These are phyloP conservation scores for Pimephales promelas DNA, from an alignment of 2,113 vertebrate genomes.

Conservation along the genomic window DNA sequence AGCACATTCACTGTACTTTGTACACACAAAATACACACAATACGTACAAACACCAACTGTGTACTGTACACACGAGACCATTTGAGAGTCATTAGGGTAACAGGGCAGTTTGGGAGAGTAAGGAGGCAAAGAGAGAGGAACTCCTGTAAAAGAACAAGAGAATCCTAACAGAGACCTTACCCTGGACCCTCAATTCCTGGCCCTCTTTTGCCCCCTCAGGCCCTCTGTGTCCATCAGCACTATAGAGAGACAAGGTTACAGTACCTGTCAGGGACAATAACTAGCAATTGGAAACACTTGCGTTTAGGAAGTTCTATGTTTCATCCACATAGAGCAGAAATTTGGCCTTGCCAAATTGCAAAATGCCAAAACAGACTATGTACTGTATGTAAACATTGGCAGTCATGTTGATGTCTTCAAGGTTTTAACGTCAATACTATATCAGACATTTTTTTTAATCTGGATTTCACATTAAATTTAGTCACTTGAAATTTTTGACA, in stretches of 20 bases:
- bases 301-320: conserved; percentile 4
- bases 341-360: not conserved
- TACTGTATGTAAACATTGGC: not conserved
- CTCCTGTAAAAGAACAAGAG: conserved; percentile 77
- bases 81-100: conserved; percentile 65
- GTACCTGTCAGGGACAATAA: conserved; percentile 95
- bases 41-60: conserved; percentile 67
- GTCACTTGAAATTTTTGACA: not conserved
- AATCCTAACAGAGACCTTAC: conserved; percentile 93
- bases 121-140: conserved; percentile 66
- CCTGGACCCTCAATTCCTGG: conserved; percentile 87
- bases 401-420: not conserved
- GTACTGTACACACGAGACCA: conserved; percentile 52
- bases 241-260: conserved; percentile 96
- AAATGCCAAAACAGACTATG: not conserved
- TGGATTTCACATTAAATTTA: not conserved
- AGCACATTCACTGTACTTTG: conserved; percentile 66
- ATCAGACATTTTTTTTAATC: not conserved
- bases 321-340: conserved; percentile 31
- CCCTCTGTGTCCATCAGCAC: conserved; percentile 74
- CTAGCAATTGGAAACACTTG: conserved; percentile 7
- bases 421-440: not conserved
- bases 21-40: conserved; percentile 58
- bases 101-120: conserved; percentile 74
- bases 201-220: conserved; percentile 76